Conservation (phyloP, 2,797 vertebrate species). For the Hydrolagus colliei region DNA sequence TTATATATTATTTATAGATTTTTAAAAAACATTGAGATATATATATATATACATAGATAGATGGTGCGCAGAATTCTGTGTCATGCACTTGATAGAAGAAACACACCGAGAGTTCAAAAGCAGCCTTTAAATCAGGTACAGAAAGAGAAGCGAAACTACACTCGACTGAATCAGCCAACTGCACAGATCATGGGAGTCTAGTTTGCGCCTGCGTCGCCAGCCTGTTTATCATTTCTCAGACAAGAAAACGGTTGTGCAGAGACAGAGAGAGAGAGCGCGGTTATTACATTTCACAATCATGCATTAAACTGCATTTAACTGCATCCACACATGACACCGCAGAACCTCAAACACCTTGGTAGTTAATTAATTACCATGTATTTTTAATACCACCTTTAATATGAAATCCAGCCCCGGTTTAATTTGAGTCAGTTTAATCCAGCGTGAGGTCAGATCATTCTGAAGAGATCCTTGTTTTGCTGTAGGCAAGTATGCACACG, state of each 20-base stretch:
- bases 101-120: not conserved
- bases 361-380: not conserved
- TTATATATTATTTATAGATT: too few species aligned
- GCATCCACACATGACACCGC: too few species aligned
- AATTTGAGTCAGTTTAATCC: not conserved
- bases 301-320: not conserved
- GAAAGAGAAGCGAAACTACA: not conserved
- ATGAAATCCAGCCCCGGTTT: not conserved
- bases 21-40: too few species aligned
- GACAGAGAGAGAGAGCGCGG: not conserved
- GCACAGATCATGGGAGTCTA: not conserved
- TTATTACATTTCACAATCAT: not conserved
- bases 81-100: too few species aligned
- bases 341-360: not conserved
- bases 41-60: too few species aligned
- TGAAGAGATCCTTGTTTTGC: not conserved
- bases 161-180: not conserved
- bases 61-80: too few species aligned
- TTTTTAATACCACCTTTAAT: not conserved
- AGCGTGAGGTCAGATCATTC: not conserved
- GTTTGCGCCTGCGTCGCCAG: constrained; percentile 23
- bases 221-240: not conserved
- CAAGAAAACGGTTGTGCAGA: not conserved
- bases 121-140: not conserved
- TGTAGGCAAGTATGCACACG: not conserved